These are phyloP conservation scores for Berghia stephanieae DNA, from an alignment of 1,140 invertebrate species.

Conservation along the genomic window DNA sequence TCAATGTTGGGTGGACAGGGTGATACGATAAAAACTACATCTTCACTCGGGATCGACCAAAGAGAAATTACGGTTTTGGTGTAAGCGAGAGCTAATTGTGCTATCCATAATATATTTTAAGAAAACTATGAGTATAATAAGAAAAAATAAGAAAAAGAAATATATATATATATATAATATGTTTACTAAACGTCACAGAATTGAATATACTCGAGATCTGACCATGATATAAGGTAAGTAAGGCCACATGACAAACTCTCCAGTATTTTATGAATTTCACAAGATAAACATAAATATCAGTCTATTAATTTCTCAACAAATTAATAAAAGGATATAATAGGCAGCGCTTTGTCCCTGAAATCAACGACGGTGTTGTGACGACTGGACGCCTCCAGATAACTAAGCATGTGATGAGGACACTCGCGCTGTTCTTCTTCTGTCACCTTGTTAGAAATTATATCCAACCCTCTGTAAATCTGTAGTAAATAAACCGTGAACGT, in stretches of 20 bases:
- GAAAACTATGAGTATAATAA: too few relatives aligned
- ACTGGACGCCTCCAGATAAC: conserved; percentile 81
- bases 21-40: too few relatives aligned
- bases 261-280: background rate
- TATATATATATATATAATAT: too few relatives aligned
- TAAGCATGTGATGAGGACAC: conserved; percentile 89
- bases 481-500: conserved; percentile 43
- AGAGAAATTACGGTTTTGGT: too few relatives aligned
- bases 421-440: conserved; percentile 79
- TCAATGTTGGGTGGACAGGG: too few relatives aligned
- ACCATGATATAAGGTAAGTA: background rate
- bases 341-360: conserved; percentile 83
- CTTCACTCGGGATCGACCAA: too few relatives aligned
- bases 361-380: conserved; percentile 84
- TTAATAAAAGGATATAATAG: conserved; percentile 77
- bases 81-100: too few relatives aligned
- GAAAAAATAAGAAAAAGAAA: too few relatives aligned
- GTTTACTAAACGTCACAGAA: too few relatives aligned
- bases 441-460: conserved; percentile 97
- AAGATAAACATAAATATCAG: background rate
- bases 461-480: conserved; percentile 91
- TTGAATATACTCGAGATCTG: too few relatives aligned
- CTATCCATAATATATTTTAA: too few relatives aligned
- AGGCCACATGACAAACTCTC: background rate
- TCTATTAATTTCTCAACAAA: background rate